Evolutionary conservation across 2,113 vertebrate genomes (phyloP).

Genomic region (Pristiophorus japonicus): DNA sequence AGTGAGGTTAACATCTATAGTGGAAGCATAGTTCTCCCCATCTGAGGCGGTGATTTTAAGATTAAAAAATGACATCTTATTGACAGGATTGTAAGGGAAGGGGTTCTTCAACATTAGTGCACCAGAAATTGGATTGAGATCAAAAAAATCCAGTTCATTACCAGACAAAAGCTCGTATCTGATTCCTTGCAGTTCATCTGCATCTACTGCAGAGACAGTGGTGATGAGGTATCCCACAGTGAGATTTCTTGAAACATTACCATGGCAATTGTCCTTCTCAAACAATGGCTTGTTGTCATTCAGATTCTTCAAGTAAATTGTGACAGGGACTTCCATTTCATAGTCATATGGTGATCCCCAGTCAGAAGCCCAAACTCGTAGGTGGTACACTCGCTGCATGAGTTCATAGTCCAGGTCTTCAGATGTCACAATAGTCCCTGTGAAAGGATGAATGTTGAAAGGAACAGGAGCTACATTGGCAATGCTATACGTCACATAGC

Average conservation of each 20-base stretch:
- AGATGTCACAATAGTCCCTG: slow-evolving; percentile 74
- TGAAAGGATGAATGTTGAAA: slow-evolving; percentile 78
- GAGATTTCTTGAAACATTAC: slow-evolving; percentile 66
- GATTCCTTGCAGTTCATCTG: slow-evolving; percentile 84
- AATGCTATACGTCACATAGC: slow-evolving; percentile 76
- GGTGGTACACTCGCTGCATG: slow-evolving; percentile 78
- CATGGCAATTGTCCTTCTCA: slow-evolving; percentile 81
- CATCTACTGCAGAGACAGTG: slow-evolving; percentile 77
- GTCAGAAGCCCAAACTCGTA: slow-evolving; percentile 84
- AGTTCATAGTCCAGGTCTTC: slow-evolving; percentile 85
- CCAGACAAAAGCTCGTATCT: slow-evolving; percentile 76
- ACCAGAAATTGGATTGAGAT: slow-evolving; percentile 70
- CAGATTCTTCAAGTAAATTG: slow-evolving; percentile 78
- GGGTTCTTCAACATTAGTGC: slow-evolving; percentile 65
- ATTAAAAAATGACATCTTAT: slow-evolving; percentile 53
- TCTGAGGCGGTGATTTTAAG: slow-evolving; percentile 79
- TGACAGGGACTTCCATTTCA: slow-evolving; percentile 73
- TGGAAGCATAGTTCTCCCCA: slow-evolving; percentile 69
- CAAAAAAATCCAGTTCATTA: slow-evolving; percentile 75
- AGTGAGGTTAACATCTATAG: slow-evolving; percentile 70
- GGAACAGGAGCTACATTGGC: slow-evolving; percentile 62
- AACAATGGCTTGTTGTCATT: slow-evolving; percentile 88
- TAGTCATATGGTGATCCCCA: slow-evolving; percentile 81
- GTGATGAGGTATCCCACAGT: slow-evolving; percentile 60
- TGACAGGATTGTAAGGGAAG: slow-evolving; percentile 50